phyloP scores from a whole-genome alignment of 1,140 invertebrate species.

The Himalopsyche phryganea region DNA sequence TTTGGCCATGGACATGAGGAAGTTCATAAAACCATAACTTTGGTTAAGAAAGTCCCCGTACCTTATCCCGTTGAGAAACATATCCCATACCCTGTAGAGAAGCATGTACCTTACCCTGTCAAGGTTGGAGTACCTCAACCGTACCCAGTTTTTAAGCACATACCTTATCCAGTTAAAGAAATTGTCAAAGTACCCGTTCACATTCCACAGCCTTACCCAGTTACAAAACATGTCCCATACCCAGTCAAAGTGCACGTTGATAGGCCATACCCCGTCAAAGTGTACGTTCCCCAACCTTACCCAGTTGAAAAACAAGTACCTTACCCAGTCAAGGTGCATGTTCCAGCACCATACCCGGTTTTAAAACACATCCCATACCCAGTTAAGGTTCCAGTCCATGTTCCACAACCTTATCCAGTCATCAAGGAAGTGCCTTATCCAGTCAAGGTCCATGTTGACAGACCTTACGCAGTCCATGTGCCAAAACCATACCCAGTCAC shows the following conservation, averaged over 20 bases:
- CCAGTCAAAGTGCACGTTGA: slow-evolving; percentile 69
- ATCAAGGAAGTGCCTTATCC: slow-evolving; percentile 62
- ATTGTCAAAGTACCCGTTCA: slow-evolving; percentile 65
- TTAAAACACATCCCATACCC: slow-evolving; percentile 62
- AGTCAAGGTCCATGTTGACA: slow-evolving; percentile 68
- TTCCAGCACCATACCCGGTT: slow-evolving; percentile 56
- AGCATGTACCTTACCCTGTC: slow-evolving; percentile 46
- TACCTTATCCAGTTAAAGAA: slow-evolving; percentile 65
- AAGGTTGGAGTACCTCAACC: slow-evolving; percentile 60
- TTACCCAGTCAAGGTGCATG: slow-evolving; percentile 54
- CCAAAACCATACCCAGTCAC: slow-evolving; percentile 61
- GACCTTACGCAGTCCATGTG: slow-evolving; percentile 69
- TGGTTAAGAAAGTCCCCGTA: slow-evolving; percentile 58
- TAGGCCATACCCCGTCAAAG: slow-evolving; percentile 62
- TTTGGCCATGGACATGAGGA: slow-evolving; percentile 49
- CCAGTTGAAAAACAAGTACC: slow-evolving; percentile 56
- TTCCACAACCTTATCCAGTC: slow-evolving; percentile 63
- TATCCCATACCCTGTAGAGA: slow-evolving; percentile 59
- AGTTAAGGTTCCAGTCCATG: slow-evolving; percentile 62
- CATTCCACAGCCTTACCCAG: slow-evolving; percentile 66
- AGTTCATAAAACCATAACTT: slow-evolving; percentile 50
- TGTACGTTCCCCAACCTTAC: slow-evolving; percentile 65
- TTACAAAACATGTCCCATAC: slow-evolving; percentile 63
- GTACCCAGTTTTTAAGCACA: slow-evolving; percentile 64
- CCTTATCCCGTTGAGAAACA: slow-evolving; percentile 62